Evolutionary conservation across 2,113 vertebrate genomes (phyloP), one percentile per base, ranked within the genome.

Genomic region (Sciurus niger): DNA sequence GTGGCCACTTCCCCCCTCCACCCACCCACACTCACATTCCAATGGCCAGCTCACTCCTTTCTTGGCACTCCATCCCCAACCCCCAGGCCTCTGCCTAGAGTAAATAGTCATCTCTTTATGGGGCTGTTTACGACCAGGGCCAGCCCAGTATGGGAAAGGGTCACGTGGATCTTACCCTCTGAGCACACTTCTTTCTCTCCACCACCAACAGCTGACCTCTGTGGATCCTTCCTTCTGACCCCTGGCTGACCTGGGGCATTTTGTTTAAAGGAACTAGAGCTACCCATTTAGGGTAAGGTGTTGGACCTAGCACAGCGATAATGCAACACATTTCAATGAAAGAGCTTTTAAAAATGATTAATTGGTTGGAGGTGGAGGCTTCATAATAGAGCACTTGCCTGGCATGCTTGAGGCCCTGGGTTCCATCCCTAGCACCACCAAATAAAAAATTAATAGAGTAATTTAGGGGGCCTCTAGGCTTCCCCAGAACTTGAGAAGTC

Each of bases 11-110:
- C 94, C 83, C 84, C 68, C 48, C 51, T 46, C 92, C 60, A 60
- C 84, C 82, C 90, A 46, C 97, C 94, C 96, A 97, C 94, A 65
- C 94, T 84, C 91, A 74, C 94, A 97, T 97, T 97, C 97, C 98
- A 55, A 11, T 8, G 79, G 93, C 97, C 95, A 96, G 94, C 95
- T 96, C 96, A 93, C 89, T 97, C 10, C 18, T 90, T 93, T 70
- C 89, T 86, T 91, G 96, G 95, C 94, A 79, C 87, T 80, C 12
- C 0, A 77, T 63, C 77, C 88, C 73, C 88, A 82, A 82, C 68
- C 74, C 91, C 63, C 78, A 88, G 85, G 96, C 93, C 90, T 95
- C 73, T 78, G 95, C 78, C 74, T 90, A 53, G 74, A 96, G 58
- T 65, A 90, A 97, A 96, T 28, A 97, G 82, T 93, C 93, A 68